These are phyloP conservation scores for Paratilapia polleni DNA, from an alignment of 2,113 vertebrate genomes.

Conservation along the genomic window DNA sequence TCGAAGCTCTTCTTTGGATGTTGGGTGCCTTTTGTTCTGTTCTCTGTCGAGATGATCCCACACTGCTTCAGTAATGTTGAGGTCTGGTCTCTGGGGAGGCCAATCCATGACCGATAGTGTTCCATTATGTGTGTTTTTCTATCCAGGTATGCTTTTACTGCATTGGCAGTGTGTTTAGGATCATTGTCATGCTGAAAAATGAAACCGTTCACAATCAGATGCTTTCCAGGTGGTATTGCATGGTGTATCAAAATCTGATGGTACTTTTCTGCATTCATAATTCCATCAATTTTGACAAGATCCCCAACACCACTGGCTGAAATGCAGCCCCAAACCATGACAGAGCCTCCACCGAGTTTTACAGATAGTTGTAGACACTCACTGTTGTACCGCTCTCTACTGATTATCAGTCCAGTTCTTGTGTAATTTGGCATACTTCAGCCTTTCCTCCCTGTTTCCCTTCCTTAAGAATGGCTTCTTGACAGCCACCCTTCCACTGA, in stretches of 20 bases:
- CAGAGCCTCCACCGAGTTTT: neutral
- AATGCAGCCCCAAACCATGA: neutral
- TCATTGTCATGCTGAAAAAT: no score
- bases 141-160: no score
- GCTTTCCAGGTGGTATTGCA: neutral
- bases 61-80: no score
- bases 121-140: no score
- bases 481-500: no score
- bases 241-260: neutral
- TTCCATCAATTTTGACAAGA: neutral
- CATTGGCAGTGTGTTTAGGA: no score
- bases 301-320: neutral
- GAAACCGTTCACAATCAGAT: no score
- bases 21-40: no score
- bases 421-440: neutral
- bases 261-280: neutral
- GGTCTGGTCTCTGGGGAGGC: no score
- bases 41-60: no score
- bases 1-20: no score
- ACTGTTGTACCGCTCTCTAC: neutral
- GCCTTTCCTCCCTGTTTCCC: neutral
- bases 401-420: neutral
- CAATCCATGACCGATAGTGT: no score
- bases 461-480: neutral
- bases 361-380: neutral